These are phyloP conservation scores for Hesperia comma DNA, from an alignment of 2,888 invertebrate genomes.

Conservation along the genomic window DNA sequence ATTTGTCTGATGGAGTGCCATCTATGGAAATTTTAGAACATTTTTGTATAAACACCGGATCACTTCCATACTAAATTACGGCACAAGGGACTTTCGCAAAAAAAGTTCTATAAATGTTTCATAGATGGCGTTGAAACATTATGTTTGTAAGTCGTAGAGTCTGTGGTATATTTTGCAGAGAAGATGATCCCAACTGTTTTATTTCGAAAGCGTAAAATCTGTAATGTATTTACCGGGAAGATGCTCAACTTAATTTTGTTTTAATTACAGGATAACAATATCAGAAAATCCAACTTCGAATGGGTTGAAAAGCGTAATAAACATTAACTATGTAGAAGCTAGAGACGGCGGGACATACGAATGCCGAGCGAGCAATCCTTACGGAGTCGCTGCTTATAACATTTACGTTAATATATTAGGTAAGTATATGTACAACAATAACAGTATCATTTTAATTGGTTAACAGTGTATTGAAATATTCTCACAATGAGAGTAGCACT, in stretches of 20 bases:
- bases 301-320: constrained; percentile 69
- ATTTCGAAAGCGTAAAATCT: too few relatives aligned
- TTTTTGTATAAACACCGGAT: background rate
- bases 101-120: background rate
- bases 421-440: constrained; percentile 50
- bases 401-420: constrained; percentile 72
- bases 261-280: constrained; percentile 66
- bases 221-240: too few relatives aligned
- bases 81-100: background rate
- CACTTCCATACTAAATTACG: too few relatives aligned
- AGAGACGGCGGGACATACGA: constrained; percentile 75
- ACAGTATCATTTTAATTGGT: too few relatives aligned
- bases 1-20: constrained; percentile 20
- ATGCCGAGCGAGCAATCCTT: constrained; percentile 77
- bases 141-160: too few relatives aligned
- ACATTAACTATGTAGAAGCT: constrained; percentile 70
- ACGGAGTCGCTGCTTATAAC: constrained; percentile 68
- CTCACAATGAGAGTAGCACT: too few relatives aligned
- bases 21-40: constrained; percentile 21
- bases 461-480: too few relatives aligned
- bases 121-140: background rate
- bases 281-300: constrained; percentile 66
- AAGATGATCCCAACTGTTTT: too few relatives aligned
- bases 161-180: too few relatives aligned
- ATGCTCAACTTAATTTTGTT: too few relatives aligned